A percentile compares a stretch with the other conserved stretches of the same genome.
phyloP scores from a whole-genome alignment of 2,888 invertebrate species.

The Pandemis heparana region DNA sequence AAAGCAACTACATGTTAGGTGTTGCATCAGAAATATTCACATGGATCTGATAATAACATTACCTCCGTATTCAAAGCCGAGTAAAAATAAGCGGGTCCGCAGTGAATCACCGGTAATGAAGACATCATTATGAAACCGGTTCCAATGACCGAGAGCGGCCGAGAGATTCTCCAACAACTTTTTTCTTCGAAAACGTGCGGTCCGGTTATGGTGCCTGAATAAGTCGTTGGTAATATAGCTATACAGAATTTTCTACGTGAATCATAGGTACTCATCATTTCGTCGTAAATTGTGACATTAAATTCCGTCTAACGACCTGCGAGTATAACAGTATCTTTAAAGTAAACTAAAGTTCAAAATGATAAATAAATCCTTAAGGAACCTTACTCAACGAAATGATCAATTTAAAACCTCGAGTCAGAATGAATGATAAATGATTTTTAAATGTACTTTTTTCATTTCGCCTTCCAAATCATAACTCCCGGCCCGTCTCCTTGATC shows the following conservation, averaged over 20 bases:
- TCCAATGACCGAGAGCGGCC: conserved; percentile 59
- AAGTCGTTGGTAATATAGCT: conserved; percentile 28
- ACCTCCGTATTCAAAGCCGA: conserved; percentile 30
- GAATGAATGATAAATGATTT: conserved; percentile 48
- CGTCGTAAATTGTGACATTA: background rate
- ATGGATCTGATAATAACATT: conserved; percentile 49
- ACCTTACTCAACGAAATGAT: conserved; percentile 21
- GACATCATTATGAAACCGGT: conserved; percentile 81
- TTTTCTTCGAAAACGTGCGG: conserved; percentile 54
- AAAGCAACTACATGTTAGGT: conserved; percentile 1
- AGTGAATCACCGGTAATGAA: conserved; percentile 79
- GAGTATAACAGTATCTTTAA: background rate
- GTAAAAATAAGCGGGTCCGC: conserved; percentile 57
- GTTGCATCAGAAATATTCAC: conserved; percentile 36
- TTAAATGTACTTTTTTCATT: conserved; percentile 62
- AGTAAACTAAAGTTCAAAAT: conserved; percentile 19
- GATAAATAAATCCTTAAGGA: conserved; percentile 19
- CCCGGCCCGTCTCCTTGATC: conserved; percentile 51
- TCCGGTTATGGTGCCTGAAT: conserved; percentile 40
- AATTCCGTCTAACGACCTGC: background rate
- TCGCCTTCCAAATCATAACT: conserved; percentile 49
- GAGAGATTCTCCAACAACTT: conserved; percentile 53
- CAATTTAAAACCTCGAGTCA: conserved; percentile 37
- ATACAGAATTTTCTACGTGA: conserved; percentile 8
- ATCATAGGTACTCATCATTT: background rate